phyloP scores from a whole-genome alignment of 2,113 vertebrate species.

The Spea bombifrons region DNA sequence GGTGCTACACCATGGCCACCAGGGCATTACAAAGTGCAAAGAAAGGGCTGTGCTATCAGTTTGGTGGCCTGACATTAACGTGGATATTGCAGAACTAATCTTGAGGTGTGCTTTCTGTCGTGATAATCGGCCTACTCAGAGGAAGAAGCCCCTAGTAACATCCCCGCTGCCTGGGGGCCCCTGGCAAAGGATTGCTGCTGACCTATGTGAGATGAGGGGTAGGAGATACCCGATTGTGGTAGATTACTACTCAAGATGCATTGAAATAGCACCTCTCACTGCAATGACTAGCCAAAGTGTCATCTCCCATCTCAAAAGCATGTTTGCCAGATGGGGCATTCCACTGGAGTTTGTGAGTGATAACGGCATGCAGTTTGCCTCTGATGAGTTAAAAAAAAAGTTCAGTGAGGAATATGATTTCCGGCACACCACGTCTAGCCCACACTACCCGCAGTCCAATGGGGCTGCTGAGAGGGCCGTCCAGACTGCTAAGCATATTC shows the following conservation, averaged over 20 bases:
- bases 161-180: background rate
- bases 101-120: background rate
- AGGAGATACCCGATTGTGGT: background rate
- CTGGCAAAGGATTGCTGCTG: background rate
- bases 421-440: too few relatives aligned
- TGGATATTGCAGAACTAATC: background rate
- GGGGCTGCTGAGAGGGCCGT: too few relatives aligned
- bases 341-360: slow-evolving; percentile 5
- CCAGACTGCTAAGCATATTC: too few relatives aligned
- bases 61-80: background rate
- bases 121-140: background rate
- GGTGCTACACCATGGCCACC: too few relatives aligned
- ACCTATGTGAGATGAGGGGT: background rate
- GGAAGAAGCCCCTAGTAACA: background rate
- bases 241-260: background rate
- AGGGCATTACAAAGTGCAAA: too few relatives aligned
- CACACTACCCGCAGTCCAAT: too few relatives aligned
- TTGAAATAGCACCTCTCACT: background rate
- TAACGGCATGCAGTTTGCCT: slow-evolving; percentile 43
- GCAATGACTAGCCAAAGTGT: background rate
- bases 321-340: background rate
- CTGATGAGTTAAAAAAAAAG: slow-evolving; percentile 19
- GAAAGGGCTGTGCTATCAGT: too few relatives aligned
- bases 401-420: background rate
- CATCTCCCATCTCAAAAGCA: background rate